Evolutionary conservation across 2,797 vertebrate genomes (phyloP), one percentile per base, ranked within the genome.

Genomic region (Avahi laniger): DNA sequence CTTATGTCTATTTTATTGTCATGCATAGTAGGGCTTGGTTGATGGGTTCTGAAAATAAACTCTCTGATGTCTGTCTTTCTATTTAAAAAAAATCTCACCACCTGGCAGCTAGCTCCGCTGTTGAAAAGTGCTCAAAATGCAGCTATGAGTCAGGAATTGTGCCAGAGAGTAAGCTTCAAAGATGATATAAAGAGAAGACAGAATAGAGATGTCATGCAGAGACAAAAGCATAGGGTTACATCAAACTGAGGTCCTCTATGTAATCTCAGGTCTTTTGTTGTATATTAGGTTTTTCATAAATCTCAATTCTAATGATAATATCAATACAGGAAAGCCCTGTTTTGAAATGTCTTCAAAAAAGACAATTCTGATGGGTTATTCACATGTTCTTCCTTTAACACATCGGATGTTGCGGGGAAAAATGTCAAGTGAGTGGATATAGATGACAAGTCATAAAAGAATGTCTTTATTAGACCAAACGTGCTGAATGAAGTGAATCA

Each of bases 11-110:
- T 81, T 85, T 72, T 61, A 76, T 65, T 73, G n/a, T 59, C 35
- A 46, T 88, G 0, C 57, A 11, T 26, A 81, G 4, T 78, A 18
- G 61, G 20, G 14, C 7, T 57, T 82, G 24, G 24, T n/a, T 80
- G 22, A 70, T 69, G 26, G 20, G 2, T 48, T 92, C 61, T 95
- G 72, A 95, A 95, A 87, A 92, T 70, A 87, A 93, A 93, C 26
- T 82, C 35, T 85, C 26, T 48, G 48, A 65, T 95, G 38, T 78
- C 28, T 89, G 26, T 4, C 33, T 81, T 89, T 91, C 73, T 83
- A 52, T 78, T 92, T 50, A 54, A 91, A 93, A 41, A 81, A 81
- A 48, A 4, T 11, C 7, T 83, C 10, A 80, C 41, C 35, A 65
- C 15, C 76, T 93, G 69, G 70, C 69, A 91, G 15, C 43, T 43